A percentile compares a stretch with the other conserved stretches of the same genome.
These are phyloP conservation scores for Melanitta fusca DNA, from an alignment of 2,797 vertebrate genomes.

Conservation along the genomic window DNA sequence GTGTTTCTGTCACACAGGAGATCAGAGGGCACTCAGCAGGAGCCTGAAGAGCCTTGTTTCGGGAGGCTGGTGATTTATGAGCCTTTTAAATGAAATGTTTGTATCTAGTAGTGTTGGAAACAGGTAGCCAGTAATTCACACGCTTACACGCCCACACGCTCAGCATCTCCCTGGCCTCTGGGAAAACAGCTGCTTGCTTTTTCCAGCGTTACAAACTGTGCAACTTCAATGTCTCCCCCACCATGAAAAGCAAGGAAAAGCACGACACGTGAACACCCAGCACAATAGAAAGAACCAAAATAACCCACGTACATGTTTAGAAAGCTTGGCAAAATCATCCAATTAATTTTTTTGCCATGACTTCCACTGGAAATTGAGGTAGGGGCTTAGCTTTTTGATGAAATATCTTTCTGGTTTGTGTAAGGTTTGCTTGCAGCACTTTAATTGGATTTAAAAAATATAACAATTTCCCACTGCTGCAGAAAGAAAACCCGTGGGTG, in stretches of 20 bases:
- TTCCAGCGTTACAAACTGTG: not conserved
- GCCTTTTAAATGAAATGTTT: not conserved
- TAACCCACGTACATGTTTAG: not conserved
- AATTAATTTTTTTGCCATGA: not conserved
- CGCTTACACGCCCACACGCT: rapidly evolving
- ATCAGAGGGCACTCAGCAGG: not conserved
- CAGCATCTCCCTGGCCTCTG: not conserved
- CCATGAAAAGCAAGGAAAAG: not conserved
- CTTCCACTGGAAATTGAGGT: not conserved
- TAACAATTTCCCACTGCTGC: not conserved
- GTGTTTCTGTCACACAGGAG: not conserved
- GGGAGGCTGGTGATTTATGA: not conserved
- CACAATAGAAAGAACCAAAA: rapidly evolving
- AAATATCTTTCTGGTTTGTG: not conserved
- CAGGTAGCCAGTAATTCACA: not conserved
- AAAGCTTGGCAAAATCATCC: not conserved
- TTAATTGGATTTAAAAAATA: not conserved
- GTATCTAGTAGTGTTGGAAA: not conserved
- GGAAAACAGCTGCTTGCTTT: not conserved
- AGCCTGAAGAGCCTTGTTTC: not conserved
- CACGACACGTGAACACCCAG: rapidly evolving
- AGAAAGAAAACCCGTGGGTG: not conserved
- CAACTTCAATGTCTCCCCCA: not conserved
- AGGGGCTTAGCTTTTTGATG: not conserved
- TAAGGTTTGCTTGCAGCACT: not conserved